Evolutionary conservation across 2,797 vertebrate genomes (phyloP), one percentile per base, ranked within the genome.

Genomic region (Valencia hispanica): DNA sequence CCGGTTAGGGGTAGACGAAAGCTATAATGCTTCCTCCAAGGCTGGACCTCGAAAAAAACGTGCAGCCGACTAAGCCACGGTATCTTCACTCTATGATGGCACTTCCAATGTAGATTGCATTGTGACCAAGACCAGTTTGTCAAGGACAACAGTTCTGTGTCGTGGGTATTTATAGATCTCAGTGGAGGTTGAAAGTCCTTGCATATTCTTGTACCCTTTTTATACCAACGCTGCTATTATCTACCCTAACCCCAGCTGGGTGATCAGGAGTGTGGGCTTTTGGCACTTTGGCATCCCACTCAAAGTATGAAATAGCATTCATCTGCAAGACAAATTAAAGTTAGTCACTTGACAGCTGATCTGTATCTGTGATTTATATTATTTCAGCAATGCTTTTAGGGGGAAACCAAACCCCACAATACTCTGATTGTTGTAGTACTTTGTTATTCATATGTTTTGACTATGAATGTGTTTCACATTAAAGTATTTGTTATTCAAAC

Each of bases 31-130:
- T 84, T 90, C 84, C 87, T 84, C 81, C 83, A 79, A 85, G 72
- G 77, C 84, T 90, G 94, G 87, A 92, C 89, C 92, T 85, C 80
- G 86, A 59, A 78, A 85, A 86, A 66, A 89, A 86, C 81, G 86
- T 82, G 84, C 80, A 85, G 79, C 86, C 84, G 79, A 83, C 87
- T 91, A 79, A 93, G 91, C 93, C 88, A 91, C 93, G 90, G 90
- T 91, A 91, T 94, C 89, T 3, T 94, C 91, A 83, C 93, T 94
- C 87, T 96, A 96, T 63, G 94, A 94, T 87, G 93, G 94, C 87
- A 95, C 94, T 86, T 96, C 94, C 94, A 95, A 95, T 81, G 83
- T 82, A 76, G 79, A 89, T 75, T 89, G 83, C 89, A 86, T 88
- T 76, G 85, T 77, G 89, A 87, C 90, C 89, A 83, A 92, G 88